Conservation (phyloP, 2,888 invertebrate species). For the Ashinkailepas kermadecensis region DNA sequence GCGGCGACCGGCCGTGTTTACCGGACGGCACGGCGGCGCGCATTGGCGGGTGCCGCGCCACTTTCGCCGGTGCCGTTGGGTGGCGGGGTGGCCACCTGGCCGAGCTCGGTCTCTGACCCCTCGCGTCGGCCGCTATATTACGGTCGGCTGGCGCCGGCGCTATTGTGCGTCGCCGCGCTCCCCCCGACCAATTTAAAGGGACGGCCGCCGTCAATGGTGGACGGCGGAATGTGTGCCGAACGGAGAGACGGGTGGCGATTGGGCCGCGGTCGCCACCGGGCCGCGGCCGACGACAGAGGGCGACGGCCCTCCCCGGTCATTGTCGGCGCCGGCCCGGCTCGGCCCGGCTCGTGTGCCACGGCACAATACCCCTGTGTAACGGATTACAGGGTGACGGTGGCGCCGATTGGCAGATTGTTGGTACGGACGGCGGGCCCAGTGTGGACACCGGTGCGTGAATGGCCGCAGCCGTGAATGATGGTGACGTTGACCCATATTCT, state of each 20-base stretch:
- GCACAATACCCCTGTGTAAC: too few relatives aligned
- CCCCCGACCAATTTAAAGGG: background rate
- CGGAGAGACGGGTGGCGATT: background rate
- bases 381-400: too few relatives aligned
- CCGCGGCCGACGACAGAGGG: background rate
- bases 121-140: background rate
- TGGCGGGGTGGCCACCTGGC: background rate
- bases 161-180: background rate
- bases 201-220: background rate
- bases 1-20: background rate
- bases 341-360: too few relatives aligned
- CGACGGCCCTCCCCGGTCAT: too few relatives aligned
- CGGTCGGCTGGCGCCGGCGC: background rate
- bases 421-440: too few relatives aligned
- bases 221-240: conserved; percentile 6
- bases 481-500: too few relatives aligned
- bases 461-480: too few relatives aligned
- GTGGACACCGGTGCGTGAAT: too few relatives aligned
- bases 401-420: too few relatives aligned
- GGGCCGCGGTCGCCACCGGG: background rate
- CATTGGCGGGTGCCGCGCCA: background rate
- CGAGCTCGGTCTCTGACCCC: background rate
- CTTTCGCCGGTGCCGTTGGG: background rate
- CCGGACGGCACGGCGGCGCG: background rate
- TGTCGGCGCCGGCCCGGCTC: too few relatives aligned